phyloP scores from a whole-genome alignment of 2,797 vertebrate species.

The Chaunax sp. region DNA sequence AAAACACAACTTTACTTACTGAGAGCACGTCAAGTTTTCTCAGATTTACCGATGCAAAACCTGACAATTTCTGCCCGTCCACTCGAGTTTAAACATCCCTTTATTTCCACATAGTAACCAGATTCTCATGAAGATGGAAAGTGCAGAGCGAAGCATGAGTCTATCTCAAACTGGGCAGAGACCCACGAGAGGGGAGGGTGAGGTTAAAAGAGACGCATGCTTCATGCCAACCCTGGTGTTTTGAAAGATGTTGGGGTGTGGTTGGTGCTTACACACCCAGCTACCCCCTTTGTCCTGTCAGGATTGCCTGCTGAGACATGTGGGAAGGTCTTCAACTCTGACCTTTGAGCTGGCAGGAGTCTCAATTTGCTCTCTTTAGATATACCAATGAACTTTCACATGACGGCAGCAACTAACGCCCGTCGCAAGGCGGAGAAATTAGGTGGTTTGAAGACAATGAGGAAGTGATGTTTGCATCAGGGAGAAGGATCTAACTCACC shows the following conservation, averaged over 20 bases:
- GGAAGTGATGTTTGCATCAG: constrained; percentile 18
- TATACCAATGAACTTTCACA: no score
- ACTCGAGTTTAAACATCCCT: background rate
- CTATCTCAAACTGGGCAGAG: constrained; percentile 21
- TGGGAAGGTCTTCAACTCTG: constrained; percentile 7
- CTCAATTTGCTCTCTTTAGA: no score
- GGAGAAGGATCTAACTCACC: constrained; percentile 82
- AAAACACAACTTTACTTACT: constrained; percentile 31
- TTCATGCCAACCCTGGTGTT: constrained; percentile 36
- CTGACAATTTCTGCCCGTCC: background rate
- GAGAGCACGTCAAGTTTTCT: constrained; percentile 17
- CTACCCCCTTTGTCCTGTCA: constrained; percentile 8
- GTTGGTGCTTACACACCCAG: background rate
- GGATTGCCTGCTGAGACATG: constrained; percentile 21
- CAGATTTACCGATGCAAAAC: background rate
- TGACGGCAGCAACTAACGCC: no score
- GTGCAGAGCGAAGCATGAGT: constrained; percentile 4
- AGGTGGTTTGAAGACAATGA: constrained; percentile 11
- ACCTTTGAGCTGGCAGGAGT: background rate
- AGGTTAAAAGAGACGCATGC: constrained; percentile 56
- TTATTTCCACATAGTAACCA: constrained; percentile 2
- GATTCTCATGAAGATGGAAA: constrained; percentile 21
- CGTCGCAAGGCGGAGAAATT: background rate
- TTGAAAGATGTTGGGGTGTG: background rate
- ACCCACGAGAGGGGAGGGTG: constrained; percentile 13